A percentile compares a stretch with the other conserved stretches of the same genome.
These are phyloP conservation scores for Pelobates cultripes DNA, from an alignment of 2,797 vertebrate species.

Conservation along the genomic window DNA sequence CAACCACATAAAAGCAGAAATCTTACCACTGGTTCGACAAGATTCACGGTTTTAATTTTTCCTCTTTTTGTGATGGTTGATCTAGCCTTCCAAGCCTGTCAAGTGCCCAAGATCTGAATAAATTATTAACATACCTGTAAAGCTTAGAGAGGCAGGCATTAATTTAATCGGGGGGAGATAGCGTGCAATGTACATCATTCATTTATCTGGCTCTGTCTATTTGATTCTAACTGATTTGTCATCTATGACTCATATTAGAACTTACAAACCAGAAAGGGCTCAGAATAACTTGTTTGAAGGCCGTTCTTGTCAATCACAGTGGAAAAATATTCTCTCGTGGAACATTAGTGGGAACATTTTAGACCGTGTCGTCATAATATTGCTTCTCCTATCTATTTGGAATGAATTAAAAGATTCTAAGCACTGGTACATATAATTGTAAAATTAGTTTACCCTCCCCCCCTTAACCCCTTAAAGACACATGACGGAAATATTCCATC, in stretches of 20 bases:
- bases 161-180: slow-evolving; percentile 5
- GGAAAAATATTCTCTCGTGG: slow-evolving; percentile 23
- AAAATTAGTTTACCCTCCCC: too few species aligned
- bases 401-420: neutral
- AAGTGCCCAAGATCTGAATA: neutral
- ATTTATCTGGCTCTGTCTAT: slow-evolving; percentile 9
- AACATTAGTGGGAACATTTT: too few species aligned
- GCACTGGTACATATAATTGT: too few species aligned
- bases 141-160: neutral
- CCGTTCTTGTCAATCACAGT: slow-evolving; percentile 36
- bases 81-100: neutral
- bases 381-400: slow-evolving; percentile 3
- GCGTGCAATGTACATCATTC: slow-evolving; percentile 11
- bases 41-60: neutral
- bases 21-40: neutral
- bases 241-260: slow-evolving; percentile 40
- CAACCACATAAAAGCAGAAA: neutral
- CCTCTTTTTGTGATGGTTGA: neutral
- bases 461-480: too few species aligned
- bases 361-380: slow-evolving; percentile 22
- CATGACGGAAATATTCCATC: too few species aligned
- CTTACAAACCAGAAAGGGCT: slow-evolving; percentile 30
- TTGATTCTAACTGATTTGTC: slow-evolving; percentile 36
- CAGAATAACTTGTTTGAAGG: slow-evolving; percentile 46
- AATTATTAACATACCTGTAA: neutral